Evolutionary conservation across 2,797 vertebrate genomes (phyloP).

Genomic region (Euthynnus affinis): DNA sequence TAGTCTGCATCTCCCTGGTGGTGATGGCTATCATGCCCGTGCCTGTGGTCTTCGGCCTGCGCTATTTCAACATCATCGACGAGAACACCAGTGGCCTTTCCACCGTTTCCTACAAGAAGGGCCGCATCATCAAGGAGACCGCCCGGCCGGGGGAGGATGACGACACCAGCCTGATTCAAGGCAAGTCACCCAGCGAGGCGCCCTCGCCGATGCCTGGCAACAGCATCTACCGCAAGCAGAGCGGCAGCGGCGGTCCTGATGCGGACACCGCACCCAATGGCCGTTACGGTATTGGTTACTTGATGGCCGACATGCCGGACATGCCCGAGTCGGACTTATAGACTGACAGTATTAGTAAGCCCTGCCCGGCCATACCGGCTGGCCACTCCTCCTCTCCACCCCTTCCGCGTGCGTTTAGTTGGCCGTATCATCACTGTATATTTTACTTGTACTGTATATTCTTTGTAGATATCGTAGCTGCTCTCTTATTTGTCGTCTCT

Average conservation of each 20-base stretch:
- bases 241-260: constrained; percentile 80
- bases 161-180: constrained; percentile 92
- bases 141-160: constrained; percentile 87
- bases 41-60: constrained; percentile 90
- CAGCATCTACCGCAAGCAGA: constrained; percentile 93
- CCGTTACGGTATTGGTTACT: constrained; percentile 93
- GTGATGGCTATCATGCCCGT: constrained; percentile 92
- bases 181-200: constrained; percentile 91
- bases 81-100: constrained; percentile 87
- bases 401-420: constrained; percentile 69
- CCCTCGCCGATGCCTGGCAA: constrained; percentile 93
- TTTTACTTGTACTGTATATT: constrained; percentile 79
- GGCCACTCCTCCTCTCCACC: constrained; percentile 35
- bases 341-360: constrained; percentile 56
- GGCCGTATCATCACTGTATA: constrained; percentile 65
- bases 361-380: constrained; percentile 32
- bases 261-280: constrained; percentile 92
- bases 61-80: constrained; percentile 91
- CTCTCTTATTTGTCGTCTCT: constrained; percentile 72
- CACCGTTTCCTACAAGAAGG: constrained; percentile 94
- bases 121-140: constrained; percentile 92
- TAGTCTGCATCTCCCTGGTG: constrained; percentile 91
- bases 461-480: constrained; percentile 83
- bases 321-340: constrained; percentile 97
- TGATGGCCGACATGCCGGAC: constrained; percentile 94